Percentiles rank a stretch among this genome's conserved stretches.
Conservation (phyloP, 1,140 invertebrate genomes). For the Monomorium pharaonis region DNA sequence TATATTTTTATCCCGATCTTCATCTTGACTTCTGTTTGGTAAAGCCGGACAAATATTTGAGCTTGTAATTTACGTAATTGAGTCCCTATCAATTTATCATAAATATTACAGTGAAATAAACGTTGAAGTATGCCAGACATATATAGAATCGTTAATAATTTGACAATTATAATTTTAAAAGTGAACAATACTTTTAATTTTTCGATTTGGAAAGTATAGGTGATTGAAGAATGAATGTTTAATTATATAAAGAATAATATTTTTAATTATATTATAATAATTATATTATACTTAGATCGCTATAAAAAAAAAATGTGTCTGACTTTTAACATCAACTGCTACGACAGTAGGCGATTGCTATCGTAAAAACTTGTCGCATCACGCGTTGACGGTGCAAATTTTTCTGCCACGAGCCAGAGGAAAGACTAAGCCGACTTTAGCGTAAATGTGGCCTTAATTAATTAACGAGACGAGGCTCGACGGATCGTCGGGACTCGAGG, state of each 20-base stretch:
- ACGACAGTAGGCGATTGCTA: background rate
- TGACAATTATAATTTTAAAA: background rate
- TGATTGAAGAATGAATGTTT: background rate
- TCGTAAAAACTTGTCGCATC: background rate
- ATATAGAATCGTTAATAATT: slow-evolving; percentile 3
- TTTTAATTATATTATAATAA: background rate
- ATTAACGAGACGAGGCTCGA: slow-evolving; percentile 70
- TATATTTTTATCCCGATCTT: background rate
- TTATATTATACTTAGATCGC: background rate
- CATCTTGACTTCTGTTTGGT: background rate
- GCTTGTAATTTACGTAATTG: background rate
- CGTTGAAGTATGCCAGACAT: background rate
- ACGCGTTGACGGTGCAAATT: background rate
- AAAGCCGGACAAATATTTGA: background rate
- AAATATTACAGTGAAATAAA: background rate
- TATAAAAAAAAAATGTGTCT: too few relatives aligned
- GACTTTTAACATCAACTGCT: background rate
- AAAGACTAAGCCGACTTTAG: slow-evolving; percentile 9
- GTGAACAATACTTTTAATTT: background rate
- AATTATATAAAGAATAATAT: background rate
- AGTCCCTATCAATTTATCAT: background rate
- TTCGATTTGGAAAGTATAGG: background rate
- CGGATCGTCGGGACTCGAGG: slow-evolving; percentile 57
- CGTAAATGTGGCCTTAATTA: slow-evolving; percentile 71
- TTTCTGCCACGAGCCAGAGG: background rate